Evolutionary conservation across 2,888 invertebrate genomes (phyloP), one percentile per base, ranked within the genome.

Genomic region (Drosophila longiperda): DNA sequence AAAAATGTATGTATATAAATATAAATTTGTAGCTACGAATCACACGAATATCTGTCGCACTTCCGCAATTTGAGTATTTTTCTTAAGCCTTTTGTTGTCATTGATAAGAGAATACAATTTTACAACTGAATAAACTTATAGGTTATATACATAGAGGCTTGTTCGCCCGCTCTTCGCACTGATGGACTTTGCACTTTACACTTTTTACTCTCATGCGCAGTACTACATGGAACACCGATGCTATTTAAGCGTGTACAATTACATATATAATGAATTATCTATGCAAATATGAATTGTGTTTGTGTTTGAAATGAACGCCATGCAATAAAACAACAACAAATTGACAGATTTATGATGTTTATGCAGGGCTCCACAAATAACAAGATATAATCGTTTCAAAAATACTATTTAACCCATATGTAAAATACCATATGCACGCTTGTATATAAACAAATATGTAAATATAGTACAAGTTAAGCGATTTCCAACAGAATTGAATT

Each of bases 171-270:
- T 45, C 34, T 23, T 15, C 58, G 29, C 36, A 33, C 26, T 2
- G 38, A n/a, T 74, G 82, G 78, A 80, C 80, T 82, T 80, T 80
- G 82, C 15, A 64, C 80, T 55, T 61, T 45, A 63, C 53, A 49
- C 63, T 57, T 20, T 66, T 23, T 2, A 45, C 45, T 53, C 66
- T 45, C 62, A 49, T 20, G 42, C 23, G 36, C 17, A 48, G 17
- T 7, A n/a, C 12, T n/a, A 17, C 36, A 49, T 29, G 29, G 29
- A 29, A 29, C 29, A 29, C 29, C 29, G 49, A 55, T 49, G 29
- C 50, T 17, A 23, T 5, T 8, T 42, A n/a, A 52, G 52, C 50
- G 33, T 65, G 49, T 17, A 36, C 36, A 36, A 7, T 17, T 40
- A 64, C 26, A 60, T 34, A 20, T 29, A n/a, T 32, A 20, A 34